Conservation (phyloP, 2,888 invertebrate species). For the Acrobasis suavella region DNA sequence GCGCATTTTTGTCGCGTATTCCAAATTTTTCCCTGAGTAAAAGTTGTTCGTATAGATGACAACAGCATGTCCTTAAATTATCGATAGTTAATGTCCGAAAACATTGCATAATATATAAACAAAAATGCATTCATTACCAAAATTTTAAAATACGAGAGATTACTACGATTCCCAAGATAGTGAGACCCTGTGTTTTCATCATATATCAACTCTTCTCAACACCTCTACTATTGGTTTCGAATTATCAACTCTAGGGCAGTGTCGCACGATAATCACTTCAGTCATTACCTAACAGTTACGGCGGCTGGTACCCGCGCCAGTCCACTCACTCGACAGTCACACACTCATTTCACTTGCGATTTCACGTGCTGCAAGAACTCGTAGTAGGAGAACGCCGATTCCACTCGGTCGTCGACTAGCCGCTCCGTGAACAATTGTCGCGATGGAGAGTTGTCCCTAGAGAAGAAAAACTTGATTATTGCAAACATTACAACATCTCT, state of each 20-base stretch:
- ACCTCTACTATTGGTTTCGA: constrained; percentile 29
- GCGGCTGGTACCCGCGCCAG: constrained; percentile 18
- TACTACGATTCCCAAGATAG: no score
- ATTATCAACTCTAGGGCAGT: constrained; percentile 52
- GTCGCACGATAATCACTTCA: constrained; percentile 31
- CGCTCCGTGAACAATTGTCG: constrained; percentile 92
- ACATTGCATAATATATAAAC: no score
- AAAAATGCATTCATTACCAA: no score
- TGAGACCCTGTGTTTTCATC: no score
- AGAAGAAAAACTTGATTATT: constrained; percentile 39
- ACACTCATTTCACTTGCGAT: constrained; percentile 91
- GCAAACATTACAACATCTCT: no score
- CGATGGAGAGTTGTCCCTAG: constrained; percentile 95
- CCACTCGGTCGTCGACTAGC: constrained; percentile 96
- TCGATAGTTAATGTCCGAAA: no score
- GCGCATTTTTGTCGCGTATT: no score
- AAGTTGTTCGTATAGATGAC: no score
- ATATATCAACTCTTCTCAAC: not conserved
- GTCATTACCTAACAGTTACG: constrained; percentile 31
- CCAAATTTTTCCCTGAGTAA: no score
- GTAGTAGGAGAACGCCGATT: constrained; percentile 97
- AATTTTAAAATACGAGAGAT: no score
- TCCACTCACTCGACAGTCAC: constrained; percentile 43
- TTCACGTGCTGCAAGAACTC: constrained; percentile 98
- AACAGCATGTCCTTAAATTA: no score